Evolutionary conservation across 2,888 invertebrate genomes (phyloP).

Genomic region (Adela reaumurella): DNA sequence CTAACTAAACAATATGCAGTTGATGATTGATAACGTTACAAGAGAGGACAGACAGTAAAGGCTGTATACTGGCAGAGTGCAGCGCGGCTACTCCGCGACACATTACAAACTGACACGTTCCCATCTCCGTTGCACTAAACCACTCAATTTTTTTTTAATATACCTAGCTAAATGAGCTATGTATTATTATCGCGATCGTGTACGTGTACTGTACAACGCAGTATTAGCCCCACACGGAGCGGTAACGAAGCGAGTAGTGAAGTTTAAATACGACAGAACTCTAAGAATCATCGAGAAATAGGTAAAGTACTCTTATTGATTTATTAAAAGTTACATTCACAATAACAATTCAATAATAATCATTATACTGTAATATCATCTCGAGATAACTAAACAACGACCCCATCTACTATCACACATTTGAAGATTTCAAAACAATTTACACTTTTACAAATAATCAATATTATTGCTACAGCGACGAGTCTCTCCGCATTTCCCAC

Average conservation of each 20-base stretch:
- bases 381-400: conserved; percentile 57
- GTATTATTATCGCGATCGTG: conserved; percentile 27
- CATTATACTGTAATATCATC: conserved; percentile 23
- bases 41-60: too few relatives aligned
- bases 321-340: conserved; percentile 52
- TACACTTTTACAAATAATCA: conserved; percentile 46
- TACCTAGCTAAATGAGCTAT: conserved; percentile 52
- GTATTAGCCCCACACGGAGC: conserved; percentile 14
- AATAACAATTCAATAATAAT: conserved; percentile 49
- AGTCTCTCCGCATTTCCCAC: too few relatives aligned
- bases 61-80: too few relatives aligned
- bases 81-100: too few relatives aligned
- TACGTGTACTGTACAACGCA: conserved; percentile 44
- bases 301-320: conserved; percentile 35
- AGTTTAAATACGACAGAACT: conserved; percentile 13
- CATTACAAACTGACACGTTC: too few relatives aligned
- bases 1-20: too few relatives aligned
- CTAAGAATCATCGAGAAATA: conserved; percentile 33
- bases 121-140: neutral
- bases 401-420: conserved; percentile 59
- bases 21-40: too few relatives aligned
- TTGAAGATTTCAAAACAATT: conserved; percentile 55
- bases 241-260: conserved; percentile 4
- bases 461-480: conserved; percentile 51
- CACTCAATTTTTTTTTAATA: conserved; percentile 46